Conservation (phyloP, 2,113 vertebrate genomes). For the Cyprinodon tularosa region DNA sequence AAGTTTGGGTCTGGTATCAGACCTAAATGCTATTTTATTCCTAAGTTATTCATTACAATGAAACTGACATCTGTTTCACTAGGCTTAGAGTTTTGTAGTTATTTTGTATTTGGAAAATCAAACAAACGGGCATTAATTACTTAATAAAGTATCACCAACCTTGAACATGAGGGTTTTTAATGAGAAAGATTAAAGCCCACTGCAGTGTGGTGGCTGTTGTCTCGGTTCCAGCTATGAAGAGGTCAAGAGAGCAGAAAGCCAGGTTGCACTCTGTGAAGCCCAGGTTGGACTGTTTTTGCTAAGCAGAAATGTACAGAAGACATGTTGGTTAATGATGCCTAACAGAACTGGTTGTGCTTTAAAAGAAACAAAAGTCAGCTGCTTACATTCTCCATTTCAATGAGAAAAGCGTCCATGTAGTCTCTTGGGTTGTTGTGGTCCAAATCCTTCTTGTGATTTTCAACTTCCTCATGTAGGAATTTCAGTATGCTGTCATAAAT, state of each 20-base stretch:
- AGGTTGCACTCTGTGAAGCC: conserved; percentile 81
- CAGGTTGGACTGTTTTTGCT: conserved; percentile 30
- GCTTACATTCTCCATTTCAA: conserved; percentile 75
- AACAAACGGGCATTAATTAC: neutral
- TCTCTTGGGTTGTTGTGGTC: conserved; percentile 75
- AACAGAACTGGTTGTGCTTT: neutral
- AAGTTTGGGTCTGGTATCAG: neutral
- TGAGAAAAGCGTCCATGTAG: conserved; percentile 84
- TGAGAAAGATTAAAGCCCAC: conserved; percentile 86
- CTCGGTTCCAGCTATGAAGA: conserved; percentile 89
- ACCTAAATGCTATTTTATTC: neutral
- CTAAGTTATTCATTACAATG: neutral
- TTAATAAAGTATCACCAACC: conserved; percentile 69
- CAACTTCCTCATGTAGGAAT: conserved; percentile 62
- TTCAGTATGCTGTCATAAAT: conserved; percentile 16
- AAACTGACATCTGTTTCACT: neutral
- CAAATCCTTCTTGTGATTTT: conserved; percentile 79
- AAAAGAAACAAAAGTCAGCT: too few species aligned
- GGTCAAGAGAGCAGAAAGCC: conserved; percentile 82
- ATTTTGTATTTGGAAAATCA: neutral
- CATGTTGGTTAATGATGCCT: neutral
- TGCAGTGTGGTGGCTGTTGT: conserved; percentile 86
- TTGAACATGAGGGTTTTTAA: conserved; percentile 82
- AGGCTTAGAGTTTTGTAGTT: neutral
- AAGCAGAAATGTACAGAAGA: neutral